Base-by-base conservation (phyloP, 2,113 vertebrate species). In the Corythornis madagascariensis region DNA sequence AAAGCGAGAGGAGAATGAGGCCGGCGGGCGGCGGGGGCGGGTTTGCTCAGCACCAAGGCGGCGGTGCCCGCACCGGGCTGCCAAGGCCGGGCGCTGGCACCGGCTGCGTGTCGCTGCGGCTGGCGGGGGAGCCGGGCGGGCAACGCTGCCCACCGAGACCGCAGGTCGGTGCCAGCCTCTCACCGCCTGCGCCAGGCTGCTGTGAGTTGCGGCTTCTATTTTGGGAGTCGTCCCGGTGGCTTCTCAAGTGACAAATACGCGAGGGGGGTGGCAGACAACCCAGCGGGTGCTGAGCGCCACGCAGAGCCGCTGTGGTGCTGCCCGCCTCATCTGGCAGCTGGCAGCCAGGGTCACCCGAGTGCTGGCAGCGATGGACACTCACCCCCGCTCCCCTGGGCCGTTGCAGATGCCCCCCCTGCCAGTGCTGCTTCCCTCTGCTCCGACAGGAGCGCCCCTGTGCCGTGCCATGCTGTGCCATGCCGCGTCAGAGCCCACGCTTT, bases 181-280 rank as follows among this genome's bases (percentile, higher is more conserved):
- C 33, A 3, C n/a, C 17, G 16, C 31, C 80, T 42, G 35, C 21
- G 6, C 35, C 13, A 80, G 33, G 82, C 78, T 29, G 86, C 82
- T 42, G 86, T 31, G 45, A 52, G 79, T 61, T 13, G 17, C 50
- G 8, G 74, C 33, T 77, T 35, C 94, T 94, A 90, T 95, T 95
- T 48, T 88, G 71, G 89, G 94, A 89, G 86, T 56, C 50, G 28
- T 81, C 74, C 88, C 21, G 40, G 94, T 81, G 86, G 89, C 92
- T 92, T 84, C 92, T 94, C 83, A 78, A 94, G 89, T 92, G 86
- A 94, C 89, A 92, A 92, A 81, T n/a, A 53, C 56, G 45, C 8
- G 7, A 38, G 42, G 89, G 89, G 88, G 88, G 92, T 80, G 94
- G 79, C 79, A 90, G 92, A 90, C 77, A 13, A 61, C 45, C 33